Base-by-base conservation (phyloP, 2,888 invertebrate genomes). In the Unio pictorum region DNA sequence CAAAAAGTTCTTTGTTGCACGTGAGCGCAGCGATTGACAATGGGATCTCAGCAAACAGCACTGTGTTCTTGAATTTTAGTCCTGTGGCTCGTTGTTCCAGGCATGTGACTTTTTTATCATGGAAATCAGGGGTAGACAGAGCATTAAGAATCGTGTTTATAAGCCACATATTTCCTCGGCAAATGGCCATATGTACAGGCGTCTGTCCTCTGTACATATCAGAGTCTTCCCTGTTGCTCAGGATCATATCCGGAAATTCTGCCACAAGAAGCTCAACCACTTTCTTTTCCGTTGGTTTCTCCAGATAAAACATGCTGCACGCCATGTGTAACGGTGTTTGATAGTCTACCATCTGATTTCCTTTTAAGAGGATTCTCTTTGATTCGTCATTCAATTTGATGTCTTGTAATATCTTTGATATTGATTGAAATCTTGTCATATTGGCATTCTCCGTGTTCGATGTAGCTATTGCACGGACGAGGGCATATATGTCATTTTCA, bases 21-120 rank as follows among this genome's bases (percentile, higher is more conserved):
- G 76, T 78, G n/a, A 81, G 66, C 6, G 81, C 80, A 20, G 81
- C 80, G 20, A 81, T 78, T 20, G 72, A 68, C 7, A 81, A 68
- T 8, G 81, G 80, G 11, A 80, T 68, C 60, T 80, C 74, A n/a
- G 76, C 81, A 77, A 81, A 76, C 81, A 81, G 76, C 7, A 77
- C 81, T 1, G 82, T 79, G 54, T 79, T 82, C 5, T 67, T 62
- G 64, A 79, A 78, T 45, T 75, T 71, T 4, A n/a, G 30, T 26
- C 79, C 75, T 18, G 66, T 69, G 11, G 80, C 79, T 15, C 55
- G 68, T 55, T 68, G 62, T 34, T 73, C 71, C 26, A 81, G 63
- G 26, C 78, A 45, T 18, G 61, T 56, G 7, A 45, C n/a, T 63
- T 70, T 74, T 66, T 68, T 73, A 11, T 69, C 20, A 55, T 72